Conservation (phyloP, 1,140 invertebrate species). For the Pseudomyrmex concolor region DNA sequence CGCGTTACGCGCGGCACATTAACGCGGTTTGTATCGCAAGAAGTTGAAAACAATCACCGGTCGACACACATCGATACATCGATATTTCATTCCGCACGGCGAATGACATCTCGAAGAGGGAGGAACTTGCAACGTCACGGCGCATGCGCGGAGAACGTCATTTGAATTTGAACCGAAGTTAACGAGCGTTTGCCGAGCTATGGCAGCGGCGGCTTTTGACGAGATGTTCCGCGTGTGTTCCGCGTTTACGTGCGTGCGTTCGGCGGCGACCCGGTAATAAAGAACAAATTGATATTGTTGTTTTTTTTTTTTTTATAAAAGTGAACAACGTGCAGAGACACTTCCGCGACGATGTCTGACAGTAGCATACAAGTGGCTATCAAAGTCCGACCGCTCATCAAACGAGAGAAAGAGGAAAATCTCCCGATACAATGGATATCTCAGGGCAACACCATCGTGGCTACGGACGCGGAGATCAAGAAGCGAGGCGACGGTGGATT, state of each 20-base stretch:
- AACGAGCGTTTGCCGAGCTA: constrained; percentile 22
- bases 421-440: constrained; percentile 87
- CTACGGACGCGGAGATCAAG: constrained; percentile 84
- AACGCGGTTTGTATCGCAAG: no score
- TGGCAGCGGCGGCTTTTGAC: background rate
- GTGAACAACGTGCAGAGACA: no score
- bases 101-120: no score
- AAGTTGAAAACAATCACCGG: no score
- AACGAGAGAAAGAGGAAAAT: constrained; percentile 87
- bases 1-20: no score
- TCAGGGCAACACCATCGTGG: constrained; percentile 86
- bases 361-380: constrained; percentile 90
- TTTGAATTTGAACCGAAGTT: constrained; percentile 43
- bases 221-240: background rate
- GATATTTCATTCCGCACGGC: no score
- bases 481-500: constrained; percentile 81
- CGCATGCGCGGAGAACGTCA: constrained; percentile 16
- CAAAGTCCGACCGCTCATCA: constrained; percentile 89
- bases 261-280: no score
- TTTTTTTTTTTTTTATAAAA: no score
- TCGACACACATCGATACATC: no score
- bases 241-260: no score
- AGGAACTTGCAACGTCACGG: background rate
- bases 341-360: constrained; percentile 81
- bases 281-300: no score